A percentile compares a stretch with the other conserved stretches of the same genome.
These are phyloP conservation scores for Apogon hyalosoma DNA, from an alignment of 2,797 vertebrate species.

Conservation along the genomic window DNA sequence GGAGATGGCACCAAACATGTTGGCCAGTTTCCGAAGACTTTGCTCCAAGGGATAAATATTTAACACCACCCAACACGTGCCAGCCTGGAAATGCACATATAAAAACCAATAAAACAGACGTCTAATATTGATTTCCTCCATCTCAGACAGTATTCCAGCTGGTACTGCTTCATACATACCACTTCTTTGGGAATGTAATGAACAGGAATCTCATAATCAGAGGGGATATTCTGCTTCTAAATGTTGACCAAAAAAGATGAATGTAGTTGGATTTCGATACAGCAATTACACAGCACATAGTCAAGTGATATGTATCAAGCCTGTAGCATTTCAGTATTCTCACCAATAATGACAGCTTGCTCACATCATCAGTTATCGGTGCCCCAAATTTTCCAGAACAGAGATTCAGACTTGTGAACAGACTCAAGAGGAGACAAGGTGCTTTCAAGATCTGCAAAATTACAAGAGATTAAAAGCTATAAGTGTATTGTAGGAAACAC, in stretches of 20 bases:
- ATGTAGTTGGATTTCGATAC: neutral
- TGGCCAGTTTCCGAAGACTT: slow-evolving; percentile 81
- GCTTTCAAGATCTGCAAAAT: slow-evolving; percentile 79
- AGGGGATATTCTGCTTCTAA: slow-evolving; percentile 87
- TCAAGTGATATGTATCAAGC: neutral
- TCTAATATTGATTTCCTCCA: neutral
- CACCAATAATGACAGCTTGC: slow-evolving; percentile 81
- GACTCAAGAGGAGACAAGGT: slow-evolving; percentile 82
- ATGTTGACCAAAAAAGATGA: slow-evolving; percentile 12
- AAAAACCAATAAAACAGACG: neutral
- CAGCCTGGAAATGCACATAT: slow-evolving; percentile 65
- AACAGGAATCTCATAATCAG: slow-evolving; percentile 86
- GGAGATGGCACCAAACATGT: slow-evolving; percentile 82
- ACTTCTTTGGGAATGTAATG: slow-evolving; percentile 84
- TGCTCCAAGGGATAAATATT: slow-evolving; percentile 86
- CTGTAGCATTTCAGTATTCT: slow-evolving; percentile 32
- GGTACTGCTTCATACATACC: slow-evolving; percentile 71
- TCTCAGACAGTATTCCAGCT: neutral
- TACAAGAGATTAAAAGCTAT: neutral
- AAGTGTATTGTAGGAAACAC: neutral
- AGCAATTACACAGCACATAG: neutral
- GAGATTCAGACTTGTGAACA: slow-evolving; percentile 75
- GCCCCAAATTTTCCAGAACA: slow-evolving; percentile 79
- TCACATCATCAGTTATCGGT: slow-evolving; percentile 83
- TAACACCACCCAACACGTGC: slow-evolving; percentile 84